phyloP scores from a whole-genome alignment of 2,113 vertebrate species.

The Mobula hypostoma region DNA sequence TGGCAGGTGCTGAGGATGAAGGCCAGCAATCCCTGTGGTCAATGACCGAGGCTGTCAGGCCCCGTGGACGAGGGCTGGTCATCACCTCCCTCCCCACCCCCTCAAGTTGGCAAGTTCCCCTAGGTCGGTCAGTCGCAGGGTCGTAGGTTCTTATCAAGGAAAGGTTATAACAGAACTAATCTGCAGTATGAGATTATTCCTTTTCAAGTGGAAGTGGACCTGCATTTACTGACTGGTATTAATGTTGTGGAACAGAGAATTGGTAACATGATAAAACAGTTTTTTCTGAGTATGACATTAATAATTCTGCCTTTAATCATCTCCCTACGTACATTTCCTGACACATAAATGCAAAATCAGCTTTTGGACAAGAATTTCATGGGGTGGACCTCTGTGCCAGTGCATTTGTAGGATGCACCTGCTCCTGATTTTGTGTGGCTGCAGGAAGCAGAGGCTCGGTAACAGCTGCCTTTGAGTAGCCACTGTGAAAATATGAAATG shows the following conservation, averaged over 20 bases:
- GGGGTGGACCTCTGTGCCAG: neutral
- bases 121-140: too few species aligned
- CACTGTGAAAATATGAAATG: neutral
- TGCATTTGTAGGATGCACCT: neutral
- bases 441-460: neutral
- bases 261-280: neutral
- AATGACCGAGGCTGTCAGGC: too few species aligned
- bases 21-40: too few species aligned
- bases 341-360: neutral
- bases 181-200: neutral
- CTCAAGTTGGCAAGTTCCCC: too few species aligned
- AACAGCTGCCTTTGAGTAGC: neutral
- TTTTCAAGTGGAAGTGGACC: neutral
- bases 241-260: neutral
- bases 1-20: too few species aligned
- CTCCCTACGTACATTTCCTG: neutral
- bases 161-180: neutral
- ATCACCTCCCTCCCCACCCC: too few species aligned
- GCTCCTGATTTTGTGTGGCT: neutral
- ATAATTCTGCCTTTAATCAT: neutral
- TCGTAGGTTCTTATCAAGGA: neutral
- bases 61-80: too few species aligned
- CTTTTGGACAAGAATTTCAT: neutral
- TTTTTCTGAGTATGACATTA: neutral
- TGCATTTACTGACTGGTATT: neutral